Conservation (phyloP, 2,888 invertebrate species). For the Orthonychiurus folsomi region DNA sequence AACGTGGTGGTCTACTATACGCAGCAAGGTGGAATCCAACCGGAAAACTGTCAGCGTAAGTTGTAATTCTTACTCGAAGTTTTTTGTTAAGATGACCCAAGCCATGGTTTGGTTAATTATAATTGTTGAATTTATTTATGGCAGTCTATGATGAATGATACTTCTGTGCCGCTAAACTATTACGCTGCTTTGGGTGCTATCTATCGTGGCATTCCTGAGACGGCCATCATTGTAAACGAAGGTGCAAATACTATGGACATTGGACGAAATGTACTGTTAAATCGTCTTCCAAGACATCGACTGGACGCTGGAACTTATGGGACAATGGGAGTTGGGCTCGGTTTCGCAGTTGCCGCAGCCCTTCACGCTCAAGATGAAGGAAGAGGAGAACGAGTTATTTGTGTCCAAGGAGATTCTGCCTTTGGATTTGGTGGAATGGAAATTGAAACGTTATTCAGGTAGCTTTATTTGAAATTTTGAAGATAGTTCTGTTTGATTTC, state of each 20-base stretch:
- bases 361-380: conserved; percentile 74
- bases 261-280: conserved; percentile 78
- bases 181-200: conserved; percentile 83
- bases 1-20: conserved; percentile 69
- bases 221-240: conserved; percentile 87
- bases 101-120: background rate
- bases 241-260: conserved; percentile 99
- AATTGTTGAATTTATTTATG: background rate
- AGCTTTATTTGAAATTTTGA: too few species aligned
- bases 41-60: conserved; percentile 58
- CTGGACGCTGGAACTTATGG: conserved; percentile 68
- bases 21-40: conserved; percentile 63
- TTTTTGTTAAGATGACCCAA: background rate
- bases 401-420: conserved; percentile 93
- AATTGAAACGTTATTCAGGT: conserved; percentile 85
- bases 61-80: background rate
- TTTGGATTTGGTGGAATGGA: conserved; percentile 99
- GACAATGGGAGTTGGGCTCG: conserved; percentile 60
- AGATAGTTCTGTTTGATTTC: conserved; percentile 11
- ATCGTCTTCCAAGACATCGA: conserved; percentile 70
- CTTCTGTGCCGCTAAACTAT: conserved; percentile 75
- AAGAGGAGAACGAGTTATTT: conserved; percentile 74
- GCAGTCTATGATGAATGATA: conserved; percentile 60
- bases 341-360: conserved; percentile 86
- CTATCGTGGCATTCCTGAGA: conserved; percentile 62